Base-by-base conservation (phyloP, 92 coral and sea anemone species). In the Muricea muricata region DNA sequence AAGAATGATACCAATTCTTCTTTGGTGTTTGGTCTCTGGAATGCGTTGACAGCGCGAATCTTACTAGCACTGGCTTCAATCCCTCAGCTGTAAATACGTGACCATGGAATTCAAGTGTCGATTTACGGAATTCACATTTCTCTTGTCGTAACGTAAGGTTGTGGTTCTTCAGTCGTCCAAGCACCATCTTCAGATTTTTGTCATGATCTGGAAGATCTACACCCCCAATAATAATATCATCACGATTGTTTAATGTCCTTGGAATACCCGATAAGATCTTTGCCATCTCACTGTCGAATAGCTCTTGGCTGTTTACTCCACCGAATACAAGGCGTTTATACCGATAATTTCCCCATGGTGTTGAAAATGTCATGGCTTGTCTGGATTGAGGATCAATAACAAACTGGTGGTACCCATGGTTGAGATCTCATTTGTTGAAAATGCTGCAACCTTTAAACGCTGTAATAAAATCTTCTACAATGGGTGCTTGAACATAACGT, bases 1-100 rank as follows among this genome's bases (percentile, higher is more conserved):
- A n/a, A n/a, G n/a, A n/a, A n/a, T n/a, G n/a, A n/a, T n/a, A n/a
- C n/a, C n/a, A n/a, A n/a, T n/a, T n/a, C n/a, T n/a, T n/a, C n/a
- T n/a, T n/a, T n/a, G n/a, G n/a, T n/a, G n/a, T n/a, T n/a, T n/a
- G n/a, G n/a, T n/a, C n/a, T n/a, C n/a, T n/a, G n/a, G 56, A 48
- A 15, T 2, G 56, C 56, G 20, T 48, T 48, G 13, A 48, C 56
- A 48, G 56, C 56, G 2, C 20, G 56, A 20, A 48, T 20, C 45
- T 39, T 39, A 11, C 45, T 39, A 11, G 45, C 45, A 39, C 45
- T 39, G 92, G 92, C 40, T 88, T 28, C 56, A 88, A 78, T 33
- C 91, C 91, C n/a, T 88, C 88, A 26, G 84, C 72, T 0, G 85
- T 88, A 31, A 88, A 88, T 40, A 88, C 29, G 71, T 88, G 91